phyloP scores from a whole-genome alignment of 2,888 invertebrate genomes.

The Dryococelus australis region DNA sequence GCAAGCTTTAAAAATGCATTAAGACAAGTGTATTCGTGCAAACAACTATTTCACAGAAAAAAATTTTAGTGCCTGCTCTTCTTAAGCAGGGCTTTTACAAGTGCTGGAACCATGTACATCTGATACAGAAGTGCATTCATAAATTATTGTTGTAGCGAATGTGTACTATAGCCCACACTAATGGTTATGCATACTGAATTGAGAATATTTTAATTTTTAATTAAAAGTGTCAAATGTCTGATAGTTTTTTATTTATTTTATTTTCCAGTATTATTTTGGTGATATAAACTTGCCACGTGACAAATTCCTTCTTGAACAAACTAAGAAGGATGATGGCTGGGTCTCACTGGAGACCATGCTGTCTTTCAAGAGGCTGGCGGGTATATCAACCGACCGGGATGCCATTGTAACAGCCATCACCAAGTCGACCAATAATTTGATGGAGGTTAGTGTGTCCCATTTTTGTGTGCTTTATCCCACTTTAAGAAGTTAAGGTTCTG shows the following conservation, averaged over 20 bases:
- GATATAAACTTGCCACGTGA: slow-evolving; percentile 92
- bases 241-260: slow-evolving; percentile 32
- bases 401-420: slow-evolving; percentile 77
- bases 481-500: not conserved
- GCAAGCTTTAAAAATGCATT: too few relatives aligned
- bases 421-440: slow-evolving; percentile 74
- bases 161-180: too few relatives aligned
- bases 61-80: too few relatives aligned
- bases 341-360: slow-evolving; percentile 82
- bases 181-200: too few relatives aligned
- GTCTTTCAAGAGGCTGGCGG: slow-evolving; percentile 86
- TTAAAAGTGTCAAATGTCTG: too few relatives aligned
- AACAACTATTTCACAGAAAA: too few relatives aligned
- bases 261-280: slow-evolving; percentile 77
- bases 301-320: slow-evolving; percentile 89
- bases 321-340: slow-evolving; percentile 90
- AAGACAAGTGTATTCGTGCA: too few relatives aligned
- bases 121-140: too few relatives aligned
- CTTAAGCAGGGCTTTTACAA: too few relatives aligned
- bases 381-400: slow-evolving; percentile 71
- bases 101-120: too few relatives aligned
- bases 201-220: too few relatives aligned
- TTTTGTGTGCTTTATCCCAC: not conserved
- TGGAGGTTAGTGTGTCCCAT: slow-evolving; percentile 66
- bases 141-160: too few relatives aligned